Evolutionary conservation across 2,113 vertebrate species (phyloP).

Genomic region (Prionailurus bengalensis): DNA sequence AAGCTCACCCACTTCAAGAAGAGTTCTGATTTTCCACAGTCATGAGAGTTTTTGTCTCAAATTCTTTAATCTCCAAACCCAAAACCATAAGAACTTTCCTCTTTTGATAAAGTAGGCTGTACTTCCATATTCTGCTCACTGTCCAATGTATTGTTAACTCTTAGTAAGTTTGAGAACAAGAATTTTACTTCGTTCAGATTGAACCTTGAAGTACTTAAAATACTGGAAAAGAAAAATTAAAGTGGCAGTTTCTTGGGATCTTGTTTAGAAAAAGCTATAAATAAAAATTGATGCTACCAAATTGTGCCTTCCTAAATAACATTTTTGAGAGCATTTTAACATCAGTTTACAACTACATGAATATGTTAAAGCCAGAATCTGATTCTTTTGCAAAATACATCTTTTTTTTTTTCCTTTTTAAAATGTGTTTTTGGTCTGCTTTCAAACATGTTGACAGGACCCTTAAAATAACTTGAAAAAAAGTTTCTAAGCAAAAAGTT

Average conservation of each 20-base stretch:
- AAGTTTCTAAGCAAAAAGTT: constrained; percentile 27
- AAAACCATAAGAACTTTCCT: constrained; percentile 1
- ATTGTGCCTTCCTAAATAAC: constrained; percentile 68
- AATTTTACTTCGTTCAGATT: constrained; percentile 28
- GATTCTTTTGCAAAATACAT: neutral
- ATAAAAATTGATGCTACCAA: constrained; percentile 63
- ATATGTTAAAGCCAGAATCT: constrained; percentile 51
- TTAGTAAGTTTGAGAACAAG: neutral
- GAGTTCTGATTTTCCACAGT: constrained; percentile 46
- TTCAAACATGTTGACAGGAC: constrained; percentile 45
- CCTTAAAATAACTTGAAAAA: constrained; percentile 19
- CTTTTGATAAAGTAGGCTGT: constrained; percentile 2
- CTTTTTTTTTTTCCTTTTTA: neutral
- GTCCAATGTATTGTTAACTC: constrained; percentile 7
- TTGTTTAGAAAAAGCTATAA: constrained; percentile 61
- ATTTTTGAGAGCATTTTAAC: constrained; percentile 64
- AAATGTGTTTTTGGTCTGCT: constrained; percentile 45
- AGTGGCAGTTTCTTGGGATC: constrained; percentile 15
- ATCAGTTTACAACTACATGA: constrained; percentile 47
- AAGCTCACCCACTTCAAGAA: constrained; percentile 3
- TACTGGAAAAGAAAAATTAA: constrained; percentile 4
- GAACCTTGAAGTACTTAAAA: constrained; percentile 45
- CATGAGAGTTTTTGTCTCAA: constrained; percentile 26
- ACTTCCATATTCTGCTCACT: constrained; percentile 47
- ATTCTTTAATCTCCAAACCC: constrained; percentile 57